A percentile compares a stretch with the other conserved stretches of the same genome.
phyloP scores from a whole-genome alignment of 92 coral and sea anemone species.

The Montipora capitata region DNA sequence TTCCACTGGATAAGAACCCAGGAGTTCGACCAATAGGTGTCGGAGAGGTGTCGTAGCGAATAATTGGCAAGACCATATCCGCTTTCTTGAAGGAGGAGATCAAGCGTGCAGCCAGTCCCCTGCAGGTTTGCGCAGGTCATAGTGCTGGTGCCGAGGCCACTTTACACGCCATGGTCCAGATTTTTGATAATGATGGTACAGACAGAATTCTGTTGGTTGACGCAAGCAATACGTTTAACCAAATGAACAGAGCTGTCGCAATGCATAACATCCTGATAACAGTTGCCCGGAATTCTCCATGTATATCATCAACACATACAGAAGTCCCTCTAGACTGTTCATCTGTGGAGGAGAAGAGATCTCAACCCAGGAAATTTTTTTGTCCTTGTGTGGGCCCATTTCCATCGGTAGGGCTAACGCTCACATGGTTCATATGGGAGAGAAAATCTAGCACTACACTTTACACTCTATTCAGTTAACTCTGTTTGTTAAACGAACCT shows the following conservation, averaged over 20 bases:
- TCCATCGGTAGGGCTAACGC: too few species aligned
- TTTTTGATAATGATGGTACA: too few species aligned
- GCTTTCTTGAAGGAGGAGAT: background rate
- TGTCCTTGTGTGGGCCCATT: too few species aligned
- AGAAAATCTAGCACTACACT: too few species aligned
- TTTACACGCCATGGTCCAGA: too few species aligned
- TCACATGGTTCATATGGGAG: too few species aligned
- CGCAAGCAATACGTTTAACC: too few species aligned
- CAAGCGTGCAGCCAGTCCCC: slow-evolving; percentile 45
- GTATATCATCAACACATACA: background rate
- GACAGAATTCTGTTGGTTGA: too few species aligned
- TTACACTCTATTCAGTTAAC: too few species aligned
- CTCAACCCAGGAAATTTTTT: background rate
- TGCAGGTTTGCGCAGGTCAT: slow-evolving; percentile 65
- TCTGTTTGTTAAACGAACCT: too few species aligned
- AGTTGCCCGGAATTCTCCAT: background rate
- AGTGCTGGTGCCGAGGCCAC: slow-evolving; percentile 58
- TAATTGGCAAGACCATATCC: background rate
- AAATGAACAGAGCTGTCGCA: background rate
- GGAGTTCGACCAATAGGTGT: too few species aligned
- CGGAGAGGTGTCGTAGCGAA: background rate
- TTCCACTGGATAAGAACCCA: too few species aligned
- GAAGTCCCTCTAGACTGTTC: background rate
- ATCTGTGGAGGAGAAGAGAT: background rate
- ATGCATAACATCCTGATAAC: background rate